Conservation (phyloP, 2,888 invertebrate genomes). For the Carpatolechia fugitivella region DNA sequence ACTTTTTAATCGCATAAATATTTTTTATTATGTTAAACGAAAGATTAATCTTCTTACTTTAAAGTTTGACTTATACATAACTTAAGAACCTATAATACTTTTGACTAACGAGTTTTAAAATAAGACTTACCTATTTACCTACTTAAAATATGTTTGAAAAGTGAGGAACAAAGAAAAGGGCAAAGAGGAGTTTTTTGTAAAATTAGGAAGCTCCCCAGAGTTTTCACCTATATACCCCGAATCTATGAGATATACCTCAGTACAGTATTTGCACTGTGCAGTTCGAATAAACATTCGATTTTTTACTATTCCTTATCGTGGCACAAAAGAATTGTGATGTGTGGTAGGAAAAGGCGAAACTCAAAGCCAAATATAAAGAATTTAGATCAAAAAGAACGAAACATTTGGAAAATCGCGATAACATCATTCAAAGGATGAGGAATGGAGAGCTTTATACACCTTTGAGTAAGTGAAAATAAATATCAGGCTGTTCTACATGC, state of each 20-base stretch:
- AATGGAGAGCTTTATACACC: constrained; percentile 65
- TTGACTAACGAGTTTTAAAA: neutral
- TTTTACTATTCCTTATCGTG: constrained; percentile 54
- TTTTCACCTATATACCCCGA: neutral
- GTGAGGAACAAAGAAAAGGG: neutral
- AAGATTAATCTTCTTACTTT: constrained; percentile 49
- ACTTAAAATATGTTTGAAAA: neutral
- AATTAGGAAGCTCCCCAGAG: constrained; percentile 23
- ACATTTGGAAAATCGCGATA: constrained; percentile 71
- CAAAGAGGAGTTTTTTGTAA: constrained; percentile 6
- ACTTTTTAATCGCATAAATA: constrained; percentile 55
- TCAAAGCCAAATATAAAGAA: constrained; percentile 66
- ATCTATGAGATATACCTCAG: constrained; percentile 25
- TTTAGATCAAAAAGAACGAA: constrained; percentile 72
- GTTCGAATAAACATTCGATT: constrained; percentile 49
- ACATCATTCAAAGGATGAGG: constrained; percentile 72
- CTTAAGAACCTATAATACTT: neutral
- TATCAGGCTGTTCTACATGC: constrained; percentile 45
- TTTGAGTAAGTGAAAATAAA: constrained; percentile 66
- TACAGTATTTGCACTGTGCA: constrained; percentile 31
- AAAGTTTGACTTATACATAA: constrained; percentile 40
- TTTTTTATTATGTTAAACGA: constrained; percentile 55
- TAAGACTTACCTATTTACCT: neutral
- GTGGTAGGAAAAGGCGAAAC: constrained; percentile 59
- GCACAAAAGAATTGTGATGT: constrained; percentile 67